Base-by-base conservation (phyloP, 2,888 invertebrate genomes). In the Suillia variegata region DNA sequence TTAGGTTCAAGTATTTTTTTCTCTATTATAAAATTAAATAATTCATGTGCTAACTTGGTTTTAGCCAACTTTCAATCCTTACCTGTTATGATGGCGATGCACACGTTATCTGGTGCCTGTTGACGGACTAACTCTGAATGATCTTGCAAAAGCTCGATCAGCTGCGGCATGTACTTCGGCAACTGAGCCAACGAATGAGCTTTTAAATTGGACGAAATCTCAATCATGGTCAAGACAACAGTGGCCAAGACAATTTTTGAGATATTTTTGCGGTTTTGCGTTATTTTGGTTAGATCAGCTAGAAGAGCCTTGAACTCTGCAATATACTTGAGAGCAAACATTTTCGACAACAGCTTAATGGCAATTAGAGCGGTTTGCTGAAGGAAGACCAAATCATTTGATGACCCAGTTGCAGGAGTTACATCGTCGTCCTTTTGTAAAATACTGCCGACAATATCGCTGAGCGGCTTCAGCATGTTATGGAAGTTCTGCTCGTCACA, bases 331-430 rank as follows among this genome's bases (percentile, higher is more conserved):
- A 84, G 71, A 0, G 91, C 93, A 50, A 94, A 80, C 61, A 88
- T 81, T 76, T 89, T 89, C 0, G 92, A 89, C n/a, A 96, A 79
- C 13, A 95, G 80, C 79, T 96, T 96, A 48, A 96, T 79, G 0
- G 92, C 90, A 47, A 94, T 85, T 24, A 97, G 83, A 0, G 93
- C 91, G 0, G 91, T 91, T 82, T 96, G 96, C 69, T 93, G 89
- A 64, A 91, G 88, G 17, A 88, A 79, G 67, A 89, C 88, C 48
- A 86, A 74, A 70, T 92, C 91, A 63, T 66, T 73, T 31, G 79
- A 74, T 18, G 75, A 67, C 5, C 3, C 5, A 17, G 77, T 52
- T 5, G 78, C 75, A 33, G 79, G 78, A 1, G 78, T 73, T n/a
- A 82, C 77, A 47, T 69, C 76, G 1, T 80, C 78, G 12, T 83